phyloP scores from a whole-genome alignment of 2,113 vertebrate genomes.

The Tretioscincus oriximinensis region DNA sequence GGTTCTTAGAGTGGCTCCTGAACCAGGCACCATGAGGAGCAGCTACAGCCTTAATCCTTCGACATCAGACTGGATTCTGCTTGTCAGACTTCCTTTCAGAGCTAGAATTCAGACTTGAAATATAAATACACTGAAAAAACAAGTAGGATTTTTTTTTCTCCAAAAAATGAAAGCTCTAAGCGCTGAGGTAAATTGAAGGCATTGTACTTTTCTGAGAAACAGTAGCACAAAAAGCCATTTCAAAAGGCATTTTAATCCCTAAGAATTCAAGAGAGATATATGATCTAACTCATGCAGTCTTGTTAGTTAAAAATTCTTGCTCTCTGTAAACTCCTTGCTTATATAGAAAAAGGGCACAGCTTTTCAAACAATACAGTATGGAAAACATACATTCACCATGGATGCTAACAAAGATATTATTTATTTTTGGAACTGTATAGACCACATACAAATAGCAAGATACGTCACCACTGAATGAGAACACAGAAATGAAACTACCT shows the following conservation, averaged over 20 bases:
- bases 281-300: background rate
- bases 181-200: background rate
- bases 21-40: background rate
- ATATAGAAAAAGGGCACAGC: background rate
- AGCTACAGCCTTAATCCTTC: background rate
- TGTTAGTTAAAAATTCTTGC: background rate
- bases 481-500: background rate
- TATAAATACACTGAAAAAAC: background rate
- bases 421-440: background rate
- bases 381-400: background rate
- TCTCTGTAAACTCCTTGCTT: background rate
- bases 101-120: background rate
- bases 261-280: background rate
- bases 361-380: background rate
- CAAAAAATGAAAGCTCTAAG: background rate
- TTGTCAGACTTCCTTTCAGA: background rate
- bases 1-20: background rate
- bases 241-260: background rate
- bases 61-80: background rate
- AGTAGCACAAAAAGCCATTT: background rate
- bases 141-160: background rate
- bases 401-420: background rate
- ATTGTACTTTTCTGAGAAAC: background rate
- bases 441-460: background rate
- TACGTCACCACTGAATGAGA: background rate